These are phyloP conservation scores for Mesembrinibis cayennensis DNA, from an alignment of 2,113 vertebrate species.

Conservation along the genomic window DNA sequence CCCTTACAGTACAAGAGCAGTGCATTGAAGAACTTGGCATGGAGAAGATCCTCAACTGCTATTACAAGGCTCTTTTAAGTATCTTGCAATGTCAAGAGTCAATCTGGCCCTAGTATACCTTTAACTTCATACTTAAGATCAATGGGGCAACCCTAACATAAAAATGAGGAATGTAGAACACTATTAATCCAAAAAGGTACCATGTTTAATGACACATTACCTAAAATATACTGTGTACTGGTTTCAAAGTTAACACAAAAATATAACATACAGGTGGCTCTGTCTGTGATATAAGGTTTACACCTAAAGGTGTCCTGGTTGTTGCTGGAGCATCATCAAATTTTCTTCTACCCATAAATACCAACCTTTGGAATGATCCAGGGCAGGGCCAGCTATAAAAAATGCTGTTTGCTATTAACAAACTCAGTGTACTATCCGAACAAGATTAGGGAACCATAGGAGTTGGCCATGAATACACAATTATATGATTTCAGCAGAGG, in stretches of 20 bases:
- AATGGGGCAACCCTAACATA: neutral
- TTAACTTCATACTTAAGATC: neutral
- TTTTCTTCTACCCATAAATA: slow-evolving; percentile 10
- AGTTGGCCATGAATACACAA: neutral
- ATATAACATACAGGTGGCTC: neutral
- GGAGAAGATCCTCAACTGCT: neutral
- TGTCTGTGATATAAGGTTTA: slow-evolving; percentile 9
- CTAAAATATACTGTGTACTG: neutral
- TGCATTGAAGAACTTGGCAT: neutral
- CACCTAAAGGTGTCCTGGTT: neutral
- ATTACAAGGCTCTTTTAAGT: neutral
- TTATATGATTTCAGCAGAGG: neutral
- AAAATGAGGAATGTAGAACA: neutral
- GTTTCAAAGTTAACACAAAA: slow-evolving; percentile 21
- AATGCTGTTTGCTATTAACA: neutral
- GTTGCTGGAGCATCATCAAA: neutral
- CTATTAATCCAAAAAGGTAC: neutral
- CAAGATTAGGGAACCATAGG: neutral
- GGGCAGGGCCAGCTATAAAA: slow-evolving; percentile 24
- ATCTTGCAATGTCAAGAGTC: neutral
- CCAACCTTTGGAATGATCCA: neutral
- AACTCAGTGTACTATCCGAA: neutral
- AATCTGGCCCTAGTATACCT: neutral
- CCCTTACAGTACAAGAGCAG: neutral
- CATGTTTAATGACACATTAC: neutral